A percentile compares a stretch with the other conserved stretches of the same genome.
Evolutionary conservation across 1,140 invertebrate genomes (phyloP).

Genomic region (Drosophila albomicans): DNA sequence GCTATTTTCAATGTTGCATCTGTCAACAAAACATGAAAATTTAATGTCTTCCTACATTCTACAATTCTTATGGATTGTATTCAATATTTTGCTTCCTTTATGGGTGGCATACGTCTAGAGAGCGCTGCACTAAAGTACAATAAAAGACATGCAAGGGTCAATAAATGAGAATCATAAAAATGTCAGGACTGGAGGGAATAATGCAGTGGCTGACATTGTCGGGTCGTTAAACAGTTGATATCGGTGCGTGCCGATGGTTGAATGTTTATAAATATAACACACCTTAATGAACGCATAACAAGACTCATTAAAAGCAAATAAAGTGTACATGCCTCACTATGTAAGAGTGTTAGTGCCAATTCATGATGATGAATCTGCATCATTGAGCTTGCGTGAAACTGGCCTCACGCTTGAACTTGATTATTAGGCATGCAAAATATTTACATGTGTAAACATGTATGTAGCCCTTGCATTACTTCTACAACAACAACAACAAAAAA

Average conservation of each 20-base stretch:
- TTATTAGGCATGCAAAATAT: conserved; percentile 28
- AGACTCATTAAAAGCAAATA: conserved; percentile 67
- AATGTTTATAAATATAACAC: conserved; percentile 74
- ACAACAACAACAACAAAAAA: conserved; percentile 2
- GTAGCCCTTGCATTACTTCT: conserved; percentile 8
- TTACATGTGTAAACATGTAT: conserved; percentile 13
- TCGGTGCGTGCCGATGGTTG: conserved; percentile 60
- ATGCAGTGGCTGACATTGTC: conserved; percentile 62
- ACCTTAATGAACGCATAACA: conserved; percentile 66
- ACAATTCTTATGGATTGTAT: conserved; percentile 20
- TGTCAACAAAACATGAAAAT: conserved; percentile 40
- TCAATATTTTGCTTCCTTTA: conserved; percentile 26
- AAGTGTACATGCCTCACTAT: conserved; percentile 33
- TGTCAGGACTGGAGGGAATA: conserved; percentile 39
- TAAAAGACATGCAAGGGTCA: conserved; percentile 37
- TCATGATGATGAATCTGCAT: conserved; percentile 20
- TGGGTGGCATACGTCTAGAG: conserved; percentile 43
- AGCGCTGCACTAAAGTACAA: conserved; percentile 6
- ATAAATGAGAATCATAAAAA: conserved; percentile 64
- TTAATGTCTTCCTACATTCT: conserved; percentile 20
- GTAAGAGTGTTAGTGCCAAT: conserved; percentile 28
- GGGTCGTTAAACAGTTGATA: conserved; percentile 64
- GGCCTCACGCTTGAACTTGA: conserved; percentile 49
- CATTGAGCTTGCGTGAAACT: conserved; percentile 27
- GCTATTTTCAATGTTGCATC: conserved; percentile 31